A percentile compares a stretch with the other conserved stretches of the same genome.
These are phyloP conservation scores for Lochmaea capreae DNA, from an alignment of 2,888 invertebrate genomes.

Conservation along the genomic window DNA sequence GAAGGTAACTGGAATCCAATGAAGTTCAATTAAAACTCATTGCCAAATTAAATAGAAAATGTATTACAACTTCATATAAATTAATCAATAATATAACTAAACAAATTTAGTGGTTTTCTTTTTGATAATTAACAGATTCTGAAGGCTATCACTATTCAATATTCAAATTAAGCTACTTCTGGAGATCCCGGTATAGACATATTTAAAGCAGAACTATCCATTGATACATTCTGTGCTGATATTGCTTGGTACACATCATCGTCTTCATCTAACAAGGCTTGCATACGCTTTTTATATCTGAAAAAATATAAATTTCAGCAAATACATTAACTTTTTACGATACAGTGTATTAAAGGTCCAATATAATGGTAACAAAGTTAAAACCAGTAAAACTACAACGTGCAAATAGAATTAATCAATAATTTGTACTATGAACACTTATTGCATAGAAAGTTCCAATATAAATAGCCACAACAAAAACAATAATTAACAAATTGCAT, in stretches of 20 bases:
- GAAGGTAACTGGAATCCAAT: no score
- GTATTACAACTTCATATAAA: neutral
- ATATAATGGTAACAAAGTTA: neutral
- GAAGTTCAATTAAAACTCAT: no score
- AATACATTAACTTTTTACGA: no score
- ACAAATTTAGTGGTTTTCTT: neutral
- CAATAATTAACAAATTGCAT: no score
- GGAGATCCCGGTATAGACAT: constrained; percentile 55
- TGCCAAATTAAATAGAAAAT: neutral
- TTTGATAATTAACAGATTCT: neutral
- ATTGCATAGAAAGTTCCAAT: no score
- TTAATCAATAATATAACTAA: neutral
- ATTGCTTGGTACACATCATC: constrained; percentile 70
- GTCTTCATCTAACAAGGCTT: constrained; percentile 81
- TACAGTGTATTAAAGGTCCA: no score
- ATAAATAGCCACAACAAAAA: no score
- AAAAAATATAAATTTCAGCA: constrained; percentile 53
- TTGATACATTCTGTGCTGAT: constrained; percentile 55
- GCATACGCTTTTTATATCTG: constrained; percentile 85
- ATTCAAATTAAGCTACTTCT: constrained; percentile 16
- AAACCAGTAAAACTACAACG: neutral
- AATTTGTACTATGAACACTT: no score
- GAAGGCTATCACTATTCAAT: no score
- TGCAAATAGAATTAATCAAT: no score
- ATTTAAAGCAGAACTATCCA: constrained; percentile 61